phyloP scores from a whole-genome alignment of 1,140 invertebrate species.

The Liolophura sinensis region DNA sequence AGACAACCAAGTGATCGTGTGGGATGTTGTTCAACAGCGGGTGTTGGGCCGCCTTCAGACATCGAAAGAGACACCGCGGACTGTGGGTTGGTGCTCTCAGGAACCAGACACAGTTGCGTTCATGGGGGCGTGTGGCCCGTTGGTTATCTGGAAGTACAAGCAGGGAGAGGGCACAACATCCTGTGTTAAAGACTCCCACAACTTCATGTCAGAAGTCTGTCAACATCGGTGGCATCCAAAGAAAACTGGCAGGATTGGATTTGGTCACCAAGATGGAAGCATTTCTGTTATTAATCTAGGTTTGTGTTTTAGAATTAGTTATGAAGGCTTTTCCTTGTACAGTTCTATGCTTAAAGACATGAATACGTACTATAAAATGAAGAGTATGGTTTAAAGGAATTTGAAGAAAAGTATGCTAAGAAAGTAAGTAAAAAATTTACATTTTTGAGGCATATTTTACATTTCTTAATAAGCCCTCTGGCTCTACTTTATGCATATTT shows the following conservation, averaged over 20 bases:
- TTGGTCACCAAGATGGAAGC: slow-evolving; percentile 59
- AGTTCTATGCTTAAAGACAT: not conserved
- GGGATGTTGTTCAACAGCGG: slow-evolving; percentile 51
- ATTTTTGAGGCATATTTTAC: too few species aligned
- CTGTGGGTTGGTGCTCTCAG: slow-evolving; percentile 48
- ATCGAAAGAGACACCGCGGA: slow-evolving; percentile 32
- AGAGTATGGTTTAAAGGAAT: too few species aligned
- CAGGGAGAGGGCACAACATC: slow-evolving; percentile 13
- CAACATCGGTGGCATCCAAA: slow-evolving; percentile 54
- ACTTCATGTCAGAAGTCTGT: slow-evolving; percentile 38
- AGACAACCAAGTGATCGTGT: slow-evolving; percentile 54
- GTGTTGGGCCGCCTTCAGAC: slow-evolving; percentile 40
- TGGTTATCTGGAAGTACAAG: slow-evolving; percentile 50
- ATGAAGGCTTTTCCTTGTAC: not conserved
- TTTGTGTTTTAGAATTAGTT: slow-evolving; percentile 23
- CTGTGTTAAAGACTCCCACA: slow-evolving; percentile 34
- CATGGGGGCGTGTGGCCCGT: slow-evolving; percentile 44
- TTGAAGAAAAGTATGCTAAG: too few species aligned
- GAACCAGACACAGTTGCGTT: slow-evolving; percentile 46
- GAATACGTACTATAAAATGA: too few species aligned
- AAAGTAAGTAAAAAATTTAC: too few species aligned
- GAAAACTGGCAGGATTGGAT: slow-evolving; percentile 43
- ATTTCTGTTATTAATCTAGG: slow-evolving; percentile 56
- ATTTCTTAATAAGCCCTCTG: too few species aligned
- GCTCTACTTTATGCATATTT: too few species aligned